These are phyloP conservation scores for Spinus olivaceus DNA, from an alignment of 2,797 vertebrate genomes.

Conservation along the genomic window DNA sequence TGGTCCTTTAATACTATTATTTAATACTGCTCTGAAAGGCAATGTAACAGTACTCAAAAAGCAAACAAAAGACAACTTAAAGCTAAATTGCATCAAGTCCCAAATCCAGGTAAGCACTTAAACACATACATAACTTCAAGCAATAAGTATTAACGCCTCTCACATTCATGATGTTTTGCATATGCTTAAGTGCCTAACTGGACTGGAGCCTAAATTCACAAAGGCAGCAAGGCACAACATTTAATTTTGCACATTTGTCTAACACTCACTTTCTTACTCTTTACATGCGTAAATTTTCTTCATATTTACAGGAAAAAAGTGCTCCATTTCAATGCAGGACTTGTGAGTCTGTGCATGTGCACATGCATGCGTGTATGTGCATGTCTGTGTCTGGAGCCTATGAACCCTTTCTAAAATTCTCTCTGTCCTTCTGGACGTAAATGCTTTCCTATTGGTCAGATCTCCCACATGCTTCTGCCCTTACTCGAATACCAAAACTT, in stretches of 20 bases:
- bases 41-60: not conserved
- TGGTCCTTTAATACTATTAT: not conserved
- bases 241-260: not conserved
- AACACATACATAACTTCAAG: not conserved
- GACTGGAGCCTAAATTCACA: not conserved
- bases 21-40: not conserved
- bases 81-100: not conserved
- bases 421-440: not conserved
- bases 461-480: not conserved
- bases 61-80: not conserved
- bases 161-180: not conserved
- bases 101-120: conserved; percentile 17
- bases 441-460: not conserved
- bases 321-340: not conserved
- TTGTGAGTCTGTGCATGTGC: not conserved
- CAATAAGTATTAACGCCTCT: not conserved
- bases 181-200: conserved; percentile 7
- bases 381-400: not conserved
- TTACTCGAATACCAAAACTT: not conserved
- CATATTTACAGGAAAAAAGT: not conserved
- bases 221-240: not conserved
- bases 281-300: not conserved
- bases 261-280: not conserved
- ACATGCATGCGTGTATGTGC: fast-evolving
- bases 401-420: not conserved